Base-by-base conservation (phyloP, 2,797 vertebrate genomes). In the Anas acuta region DNA sequence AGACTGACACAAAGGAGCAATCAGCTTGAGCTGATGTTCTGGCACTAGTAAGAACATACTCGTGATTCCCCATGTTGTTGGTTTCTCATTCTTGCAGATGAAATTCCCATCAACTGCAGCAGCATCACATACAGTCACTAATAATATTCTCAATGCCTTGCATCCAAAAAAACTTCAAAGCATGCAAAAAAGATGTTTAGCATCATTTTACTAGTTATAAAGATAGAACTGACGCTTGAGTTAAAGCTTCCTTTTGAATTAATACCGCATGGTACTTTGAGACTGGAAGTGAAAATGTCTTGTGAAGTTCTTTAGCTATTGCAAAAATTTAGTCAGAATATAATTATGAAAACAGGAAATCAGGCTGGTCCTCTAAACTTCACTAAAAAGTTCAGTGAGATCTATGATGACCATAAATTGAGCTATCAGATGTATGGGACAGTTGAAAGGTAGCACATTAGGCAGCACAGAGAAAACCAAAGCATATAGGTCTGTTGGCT, bases 1-100 rank as follows among this genome's bases (percentile, higher is more conserved):
- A 21, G 80, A 90, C 81, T 83, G 78, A 62, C 89, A 96, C 67
- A 96, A 91, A 93, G 86, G 35, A 97, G 92, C 65, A 90, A 96
- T 91, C 90, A 96, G 83, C 86, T 21, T 7, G 74, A 77, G 88
- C 83, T 93, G 92, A 72, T 91, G 56, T 66, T 93, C 87, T 96
- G 82, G 73, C 83, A 74, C 74, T 71, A 67, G 80, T 66, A 73
- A 65, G 90, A 84, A 89, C 49, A 61, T 7, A 23, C 65, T 95
- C 7, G 9, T 94, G 85, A 92, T 72, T 95, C 67, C 10, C 53
- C 7, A 5, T 39, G 74, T 73, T 90, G 66, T 54, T 5, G 73
- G 47, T 30, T 84, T 74, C 87, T 88, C 77, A 79, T 39, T 28
- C 87, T 72, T 92, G 58, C 33, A 89, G 67, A 79, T 37, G 60